Evolutionary conservation across 2,888 invertebrate genomes (phyloP), one percentile per base, ranked within the genome.

Genomic region (Leucozona laternaria): DNA sequence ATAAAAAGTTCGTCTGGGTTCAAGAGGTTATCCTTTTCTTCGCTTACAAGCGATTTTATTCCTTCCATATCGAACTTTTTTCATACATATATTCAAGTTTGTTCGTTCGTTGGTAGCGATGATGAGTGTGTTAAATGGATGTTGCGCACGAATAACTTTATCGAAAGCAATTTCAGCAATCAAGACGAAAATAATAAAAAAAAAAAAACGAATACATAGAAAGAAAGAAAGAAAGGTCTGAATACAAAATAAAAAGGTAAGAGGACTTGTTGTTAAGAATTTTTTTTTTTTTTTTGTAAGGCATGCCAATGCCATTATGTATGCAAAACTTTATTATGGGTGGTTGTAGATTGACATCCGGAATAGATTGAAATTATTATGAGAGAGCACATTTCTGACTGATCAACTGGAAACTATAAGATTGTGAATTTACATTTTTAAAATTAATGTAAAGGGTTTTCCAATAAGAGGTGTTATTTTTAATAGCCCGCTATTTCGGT

Each of bases 131-230:
- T 62, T 62, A 62, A 83, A 75, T 70, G 66, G 79, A 17, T 70
- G 73, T 73, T 55, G 79, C 79, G 83, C 83, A 75, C 79, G 83
- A 70, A 83, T 75, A 45, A 62, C 55, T 70, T 73, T 78, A 78
- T 76, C 76, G 66, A 62, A 37, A 80, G 76, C 66, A 68, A 79
- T 79, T 72, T 78, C 25, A 48, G 48, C 28, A 66, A 66, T 48
- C 66, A 31, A 8, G 31, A 48, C 31, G 15, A 48, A 34, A 22
- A 40, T 22, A 60, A 60, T 37, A 57, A 50, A 22, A 50, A 50
- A 50, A n/a, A n/a, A n/a, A n/a, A n/a, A n/a, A n/a, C 31, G 31
- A 31, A 31, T 31, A 31, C 31, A 53, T 53, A 20, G 20, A 10
- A 20, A 4, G 15, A 55, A 55, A n/a, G 8, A 55, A 55, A 62